Conservation (phyloP, 2,888 invertebrate species). For the Eupelmus urozonus region DNA sequence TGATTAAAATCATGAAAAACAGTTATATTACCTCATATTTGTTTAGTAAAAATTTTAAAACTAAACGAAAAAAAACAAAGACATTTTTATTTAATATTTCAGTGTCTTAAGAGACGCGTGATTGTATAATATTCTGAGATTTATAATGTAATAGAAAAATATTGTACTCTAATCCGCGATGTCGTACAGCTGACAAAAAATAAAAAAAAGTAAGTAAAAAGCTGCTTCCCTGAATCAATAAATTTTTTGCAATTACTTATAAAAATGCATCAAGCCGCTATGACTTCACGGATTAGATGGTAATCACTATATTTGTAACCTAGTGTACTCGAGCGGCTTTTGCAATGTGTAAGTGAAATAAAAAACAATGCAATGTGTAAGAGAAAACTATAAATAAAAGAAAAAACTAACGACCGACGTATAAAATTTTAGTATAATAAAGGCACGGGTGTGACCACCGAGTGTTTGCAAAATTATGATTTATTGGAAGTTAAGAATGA, state of each 20-base stretch:
- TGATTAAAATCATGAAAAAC: no score
- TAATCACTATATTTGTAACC: conserved; percentile 59
- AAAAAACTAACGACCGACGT: conserved; percentile 24
- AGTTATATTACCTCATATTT: no score
- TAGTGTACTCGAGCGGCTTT: conserved; percentile 69
- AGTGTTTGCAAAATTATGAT: conserved; percentile 43
- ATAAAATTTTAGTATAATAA: conserved; percentile 25
- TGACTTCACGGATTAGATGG: conserved; percentile 43
- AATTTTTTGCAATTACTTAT: conserved; percentile 33
- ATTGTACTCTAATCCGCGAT: conserved; percentile 62
- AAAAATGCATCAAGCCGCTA: conserved; percentile 18
- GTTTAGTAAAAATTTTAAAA: background rate
- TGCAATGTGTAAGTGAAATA: conserved; percentile 64
- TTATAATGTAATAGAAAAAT: conserved; percentile 63
- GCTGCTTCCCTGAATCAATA: conserved; percentile 51
- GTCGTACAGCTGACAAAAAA: conserved; percentile 58
- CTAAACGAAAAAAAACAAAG: conserved; percentile 32
- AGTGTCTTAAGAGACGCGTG: conserved; percentile 69
- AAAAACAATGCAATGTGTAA: conserved; percentile 63
- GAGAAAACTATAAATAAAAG: conserved; percentile 41
- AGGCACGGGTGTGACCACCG: conserved; percentile 24
- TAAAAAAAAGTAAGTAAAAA: conserved; percentile 41
- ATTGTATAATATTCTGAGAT: conserved; percentile 67
- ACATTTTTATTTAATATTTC: conserved; percentile 67
- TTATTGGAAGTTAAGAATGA: conserved; percentile 11